These are phyloP conservation scores for Cylas formicarius DNA, from an alignment of 1,140 invertebrate genomes.

Conservation along the genomic window DNA sequence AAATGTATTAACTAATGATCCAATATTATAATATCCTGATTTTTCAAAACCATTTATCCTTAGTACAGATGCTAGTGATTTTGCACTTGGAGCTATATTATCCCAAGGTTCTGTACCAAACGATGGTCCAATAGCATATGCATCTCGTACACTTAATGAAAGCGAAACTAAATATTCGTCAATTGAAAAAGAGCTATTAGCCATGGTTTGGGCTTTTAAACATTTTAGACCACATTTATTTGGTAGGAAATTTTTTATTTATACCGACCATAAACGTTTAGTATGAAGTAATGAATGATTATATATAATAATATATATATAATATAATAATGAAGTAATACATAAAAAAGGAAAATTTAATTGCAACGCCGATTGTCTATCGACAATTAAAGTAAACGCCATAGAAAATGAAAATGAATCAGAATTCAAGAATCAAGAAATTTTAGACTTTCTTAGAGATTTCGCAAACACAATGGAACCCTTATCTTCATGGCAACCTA, in stretches of 20 bases:
- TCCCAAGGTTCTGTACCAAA: slow-evolving; percentile 13
- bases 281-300: too few species aligned
- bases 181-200: too few species aligned
- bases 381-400: slow-evolving; percentile 1
- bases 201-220: slow-evolving; percentile 12
- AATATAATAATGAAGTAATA: slow-evolving; percentile 43
- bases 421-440: slow-evolving; percentile 1
- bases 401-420: slow-evolving; percentile 7
- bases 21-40: slow-evolving; percentile 31
- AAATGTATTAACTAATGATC: slow-evolving; percentile 6
- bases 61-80: slow-evolving; percentile 37
- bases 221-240: neutral
- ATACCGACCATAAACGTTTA: neutral
- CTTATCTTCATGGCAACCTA: too few species aligned
- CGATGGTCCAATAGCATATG: slow-evolving; percentile 31
- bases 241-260: neutral
- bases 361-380: slow-evolving; percentile 11
- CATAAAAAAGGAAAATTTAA: slow-evolving; percentile 41
- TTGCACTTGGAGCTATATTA: slow-evolving; percentile 13
- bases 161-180: too few species aligned
- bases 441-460: neutral
- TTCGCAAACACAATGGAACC: neutral
- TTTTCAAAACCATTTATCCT: slow-evolving; percentile 36
- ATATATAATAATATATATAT: too few species aligned
- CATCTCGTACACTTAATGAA: too few species aligned